Percentiles rank a stretch among this genome's conserved stretches.
phyloP scores from a whole-genome alignment of 1,140 invertebrate species.

The Palaemon carinicauda region DNA sequence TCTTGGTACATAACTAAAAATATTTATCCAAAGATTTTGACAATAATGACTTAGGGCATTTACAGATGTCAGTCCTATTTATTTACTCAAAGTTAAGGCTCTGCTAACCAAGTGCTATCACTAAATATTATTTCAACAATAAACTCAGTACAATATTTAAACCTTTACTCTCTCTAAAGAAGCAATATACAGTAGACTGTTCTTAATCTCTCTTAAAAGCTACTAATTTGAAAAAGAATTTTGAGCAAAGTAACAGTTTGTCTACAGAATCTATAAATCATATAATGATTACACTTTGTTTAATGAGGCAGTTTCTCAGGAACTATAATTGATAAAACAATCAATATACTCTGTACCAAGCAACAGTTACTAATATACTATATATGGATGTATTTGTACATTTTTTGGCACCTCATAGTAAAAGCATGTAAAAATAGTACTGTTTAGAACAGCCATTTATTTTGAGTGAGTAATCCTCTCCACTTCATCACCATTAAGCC shows the following conservation, averaged over 20 bases:
- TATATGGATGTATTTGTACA: constrained; percentile 39
- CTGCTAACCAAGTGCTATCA: too few species aligned
- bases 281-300: constrained; percentile 25
- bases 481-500: too few species aligned
- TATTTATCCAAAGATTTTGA: too few species aligned
- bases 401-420: constrained; percentile 52
- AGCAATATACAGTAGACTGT: too few species aligned
- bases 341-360: constrained; percentile 14
- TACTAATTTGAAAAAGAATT: background rate
- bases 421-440: constrained; percentile 14
- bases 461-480: too few species aligned
- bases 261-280: constrained; percentile 29
- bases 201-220: background rate
- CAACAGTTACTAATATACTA: constrained; percentile 18
- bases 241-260: constrained; percentile 44
- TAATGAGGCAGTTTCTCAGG: constrained; percentile 50
- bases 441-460: background rate
- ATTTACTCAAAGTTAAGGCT: too few species aligned
- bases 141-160: too few species aligned
- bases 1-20: too few species aligned
- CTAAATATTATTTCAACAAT: too few species aligned
- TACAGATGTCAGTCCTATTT: background rate
- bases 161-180: too few species aligned
- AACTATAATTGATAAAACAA: constrained; percentile 31
- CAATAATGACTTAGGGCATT: too few species aligned